phyloP scores from a whole-genome alignment of 2,797 vertebrate species.

The Neosilurus mollespiculum region DNA sequence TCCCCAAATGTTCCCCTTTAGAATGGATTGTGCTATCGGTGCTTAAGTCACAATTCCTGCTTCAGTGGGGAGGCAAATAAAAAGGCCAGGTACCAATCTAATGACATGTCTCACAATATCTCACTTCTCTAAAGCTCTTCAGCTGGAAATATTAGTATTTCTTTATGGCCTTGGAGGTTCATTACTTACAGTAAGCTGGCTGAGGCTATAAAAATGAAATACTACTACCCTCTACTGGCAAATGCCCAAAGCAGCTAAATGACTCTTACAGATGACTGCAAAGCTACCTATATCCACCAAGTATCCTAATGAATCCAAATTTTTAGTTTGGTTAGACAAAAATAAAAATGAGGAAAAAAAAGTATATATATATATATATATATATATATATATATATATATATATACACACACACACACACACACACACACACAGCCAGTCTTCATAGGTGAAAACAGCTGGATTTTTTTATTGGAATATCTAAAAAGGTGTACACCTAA shows the following conservation, averaged over 20 bases:
- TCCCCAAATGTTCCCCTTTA: conserved; percentile 9
- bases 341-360: no score
- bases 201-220: conserved; percentile 44
- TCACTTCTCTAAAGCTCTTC: conserved; percentile 11
- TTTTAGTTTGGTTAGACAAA: conserved; percentile 12
- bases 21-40: conserved; percentile 19
- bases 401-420: no score
- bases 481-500: no score
- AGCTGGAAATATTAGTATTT: conserved; percentile 29
- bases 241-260: conserved; percentile 31
- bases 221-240: conserved; percentile 57
- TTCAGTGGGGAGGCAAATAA: conserved; percentile 32
- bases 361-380: no score
- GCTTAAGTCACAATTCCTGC: conserved; percentile 28
- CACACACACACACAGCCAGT: no score
- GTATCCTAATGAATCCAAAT: conserved; percentile 11
- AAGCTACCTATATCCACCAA: background rate
- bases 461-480: no score
- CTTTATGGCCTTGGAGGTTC: conserved; percentile 36
- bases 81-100: conserved; percentile 21
- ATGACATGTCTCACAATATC: conserved; percentile 22
- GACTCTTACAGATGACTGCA: conserved; percentile 1
- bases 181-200: conserved; percentile 14
- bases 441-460: no score
- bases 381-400: no score